Evolutionary conservation across 1,140 invertebrate genomes (phyloP).

Genomic region (Sarcophaga bullata): DNA sequence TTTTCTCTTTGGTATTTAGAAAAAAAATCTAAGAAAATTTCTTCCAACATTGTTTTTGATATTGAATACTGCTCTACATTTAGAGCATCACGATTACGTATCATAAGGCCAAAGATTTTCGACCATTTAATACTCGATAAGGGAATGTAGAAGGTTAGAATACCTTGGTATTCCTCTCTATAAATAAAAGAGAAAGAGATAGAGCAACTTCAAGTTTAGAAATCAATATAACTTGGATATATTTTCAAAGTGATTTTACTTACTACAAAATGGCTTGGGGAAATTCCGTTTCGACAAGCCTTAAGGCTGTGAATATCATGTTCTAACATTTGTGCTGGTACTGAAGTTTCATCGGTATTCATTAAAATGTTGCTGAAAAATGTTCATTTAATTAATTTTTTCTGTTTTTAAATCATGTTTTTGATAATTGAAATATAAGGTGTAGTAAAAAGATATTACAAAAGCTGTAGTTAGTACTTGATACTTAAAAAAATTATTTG

Average conservation of each 20-base stretch:
- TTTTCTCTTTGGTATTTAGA: conserved; percentile 63
- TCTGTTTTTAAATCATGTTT: no score
- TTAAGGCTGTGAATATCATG: conserved; percentile 58
- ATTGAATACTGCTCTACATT: conserved; percentile 85
- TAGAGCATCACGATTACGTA: conserved; percentile 70
- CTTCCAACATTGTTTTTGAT: conserved; percentile 84
- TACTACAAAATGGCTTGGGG: conserved; percentile 64
- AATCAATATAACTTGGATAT: neutral
- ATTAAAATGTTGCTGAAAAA: neutral
- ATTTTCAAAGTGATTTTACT: conserved; percentile 44
- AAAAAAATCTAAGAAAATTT: conserved; percentile 74
- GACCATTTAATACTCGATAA: conserved; percentile 75
- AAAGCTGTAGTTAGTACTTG: no score
- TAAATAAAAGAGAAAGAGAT: conserved; percentile 46
- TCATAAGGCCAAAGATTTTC: conserved; percentile 79
- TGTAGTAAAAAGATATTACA: no score
- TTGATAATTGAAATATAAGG: no score
- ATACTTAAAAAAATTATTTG: no score
- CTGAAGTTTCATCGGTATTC: conserved; percentile 46
- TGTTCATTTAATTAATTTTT: no score
- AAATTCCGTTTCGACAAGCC: conserved; percentile 65
- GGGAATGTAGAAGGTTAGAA: conserved; percentile 79
- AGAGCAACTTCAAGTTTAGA: neutral
- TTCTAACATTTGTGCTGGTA: conserved; percentile 45
- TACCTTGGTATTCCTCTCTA: conserved; percentile 79